Percentiles rank a stretch among this genome's conserved stretches.
Evolutionary conservation across 2,113 vertebrate genomes (phyloP).

Genomic region (Anhinga anhinga): DNA sequence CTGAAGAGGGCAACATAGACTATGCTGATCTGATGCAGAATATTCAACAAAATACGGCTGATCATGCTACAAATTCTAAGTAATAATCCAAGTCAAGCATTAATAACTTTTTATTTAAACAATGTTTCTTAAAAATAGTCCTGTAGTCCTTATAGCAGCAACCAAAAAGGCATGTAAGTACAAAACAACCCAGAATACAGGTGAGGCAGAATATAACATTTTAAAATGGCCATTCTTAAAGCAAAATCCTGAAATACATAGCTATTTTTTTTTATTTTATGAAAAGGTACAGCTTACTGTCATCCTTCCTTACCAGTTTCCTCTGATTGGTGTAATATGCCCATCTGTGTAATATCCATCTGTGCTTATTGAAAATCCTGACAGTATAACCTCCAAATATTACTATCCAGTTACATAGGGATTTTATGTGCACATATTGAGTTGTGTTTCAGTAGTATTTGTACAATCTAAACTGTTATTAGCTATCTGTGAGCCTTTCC

Average conservation of each 20-base stretch:
- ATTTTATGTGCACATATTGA: background rate
- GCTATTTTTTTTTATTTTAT: background rate
- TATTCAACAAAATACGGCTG: background rate
- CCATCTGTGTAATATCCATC: background rate
- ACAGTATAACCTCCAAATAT: background rate
- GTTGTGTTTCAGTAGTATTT: background rate
- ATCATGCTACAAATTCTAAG: background rate
- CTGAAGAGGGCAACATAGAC: background rate
- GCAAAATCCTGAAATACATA: conserved; percentile 5
- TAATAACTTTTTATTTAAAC: conserved; percentile 28
- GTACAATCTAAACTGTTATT: background rate
- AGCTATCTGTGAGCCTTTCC: background rate
- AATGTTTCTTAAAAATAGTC: conserved; percentile 21
- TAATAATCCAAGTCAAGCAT: background rate
- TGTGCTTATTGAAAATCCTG: background rate
- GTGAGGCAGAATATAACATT: background rate
- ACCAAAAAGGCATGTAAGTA: conserved; percentile 47
- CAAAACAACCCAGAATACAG: background rate
- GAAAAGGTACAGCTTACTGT: conserved; percentile 11
- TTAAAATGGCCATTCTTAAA: background rate
- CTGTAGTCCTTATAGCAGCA: conserved; percentile 51
- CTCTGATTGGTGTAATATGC: background rate
- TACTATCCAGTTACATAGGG: background rate
- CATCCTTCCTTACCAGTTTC: background rate
- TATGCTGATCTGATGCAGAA: background rate